Base-by-base conservation (phyloP, 2,797 vertebrate genomes). In the Acrossocheilus wenchowensis region DNA sequence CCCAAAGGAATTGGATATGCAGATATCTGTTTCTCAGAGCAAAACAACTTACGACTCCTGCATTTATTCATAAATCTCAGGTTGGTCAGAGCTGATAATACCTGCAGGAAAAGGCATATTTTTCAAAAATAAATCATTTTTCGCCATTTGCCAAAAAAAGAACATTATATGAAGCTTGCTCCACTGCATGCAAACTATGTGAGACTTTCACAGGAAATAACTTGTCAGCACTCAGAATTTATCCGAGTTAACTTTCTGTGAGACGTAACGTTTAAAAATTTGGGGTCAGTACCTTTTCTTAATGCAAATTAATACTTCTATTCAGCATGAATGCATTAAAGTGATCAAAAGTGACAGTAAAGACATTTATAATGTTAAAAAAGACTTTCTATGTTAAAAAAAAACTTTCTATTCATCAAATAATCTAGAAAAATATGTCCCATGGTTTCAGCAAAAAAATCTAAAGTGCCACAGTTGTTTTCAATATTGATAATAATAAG, bases 41-140 rank as follows among this genome's bases (percentile, higher is more conserved):
- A n/a, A 81, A 81, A 71, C 80, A 69, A 48, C 41, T 66, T 36
- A 69, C 2, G 21, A 41, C 21, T 71, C 30, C 7, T 82, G 30
- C 45, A 69, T 81, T 81, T 82, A 72, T 72, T 82, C 48, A 71
- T 41, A 57, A 54, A 81, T 50, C 62, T 81, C 80, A 54, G 69
- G 69, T 74, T 66, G 78, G 60, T 34, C 78, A 81, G 60, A 66
- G 78, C 41, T 66, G 41, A 81, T 66, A 21, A 57, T 82, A 82
- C 48, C 66, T 52, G 34, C 9, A 19, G 26, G 57, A 79, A 62
- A 57, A 78, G 4, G 21, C 8, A 39, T 39, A 39, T 54, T 7
- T 54, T 21, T 10, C 6, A 23, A 36, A 39, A 39, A n/a, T 6
- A 6, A 36, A 12, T 2, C 0, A 4, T 30, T 52, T 73, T 54